These are phyloP conservation scores for Lacerta viridis DNA, from an alignment of 2,797 vertebrate genomes.

Conservation along the genomic window DNA sequence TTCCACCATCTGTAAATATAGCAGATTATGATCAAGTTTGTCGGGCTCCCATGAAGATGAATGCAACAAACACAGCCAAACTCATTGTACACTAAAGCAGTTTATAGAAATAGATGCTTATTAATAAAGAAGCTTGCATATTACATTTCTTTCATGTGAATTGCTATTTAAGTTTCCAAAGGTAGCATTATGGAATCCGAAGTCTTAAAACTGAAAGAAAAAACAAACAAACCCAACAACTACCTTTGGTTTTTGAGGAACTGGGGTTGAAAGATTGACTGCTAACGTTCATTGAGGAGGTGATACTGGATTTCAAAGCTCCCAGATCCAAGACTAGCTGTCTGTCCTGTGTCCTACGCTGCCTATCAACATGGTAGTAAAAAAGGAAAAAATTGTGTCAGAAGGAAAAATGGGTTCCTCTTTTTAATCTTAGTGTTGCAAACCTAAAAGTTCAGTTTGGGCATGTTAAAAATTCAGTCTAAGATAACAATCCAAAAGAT, in stretches of 20 bases:
- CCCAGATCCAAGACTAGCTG: background rate
- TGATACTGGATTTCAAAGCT: background rate
- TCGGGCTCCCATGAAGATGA: background rate
- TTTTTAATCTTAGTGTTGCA: background rate
- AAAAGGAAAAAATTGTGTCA: background rate
- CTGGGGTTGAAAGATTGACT: background rate
- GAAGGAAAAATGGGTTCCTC: background rate
- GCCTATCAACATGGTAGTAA: background rate
- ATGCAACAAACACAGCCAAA: background rate
- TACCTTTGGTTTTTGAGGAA: background rate
- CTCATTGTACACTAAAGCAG: background rate
- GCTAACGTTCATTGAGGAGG: background rate
- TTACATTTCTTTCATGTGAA: background rate
- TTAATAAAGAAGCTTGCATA: background rate
- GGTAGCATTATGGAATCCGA: background rate
- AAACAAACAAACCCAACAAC: background rate
- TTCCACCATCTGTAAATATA: background rate
- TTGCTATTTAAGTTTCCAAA: background rate
- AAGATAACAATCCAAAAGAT: background rate
- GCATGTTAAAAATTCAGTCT: no score
- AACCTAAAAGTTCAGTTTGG: background rate
- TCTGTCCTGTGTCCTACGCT: background rate
- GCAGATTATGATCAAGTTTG: background rate
- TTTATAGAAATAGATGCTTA: background rate
- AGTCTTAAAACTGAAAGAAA: background rate